phyloP scores from a whole-genome alignment of 2,113 vertebrate genomes.

The Nesoenas mayeri region DNA sequence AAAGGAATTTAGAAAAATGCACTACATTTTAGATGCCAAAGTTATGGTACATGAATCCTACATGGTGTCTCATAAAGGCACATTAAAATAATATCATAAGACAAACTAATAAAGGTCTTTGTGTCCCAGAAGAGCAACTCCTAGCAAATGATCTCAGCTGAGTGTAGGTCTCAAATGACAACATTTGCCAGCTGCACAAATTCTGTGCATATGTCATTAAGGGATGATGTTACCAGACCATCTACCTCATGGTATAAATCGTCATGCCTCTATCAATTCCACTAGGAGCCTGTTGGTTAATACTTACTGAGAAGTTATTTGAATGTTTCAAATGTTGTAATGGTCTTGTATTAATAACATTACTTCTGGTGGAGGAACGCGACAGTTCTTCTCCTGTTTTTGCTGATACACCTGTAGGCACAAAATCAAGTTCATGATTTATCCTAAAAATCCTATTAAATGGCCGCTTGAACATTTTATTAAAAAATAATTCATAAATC shows the following conservation, averaged over 20 bases:
- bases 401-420: not conserved
- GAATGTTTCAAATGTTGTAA: not conserved
- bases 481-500: not conserved
- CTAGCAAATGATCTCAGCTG: slow-evolving; percentile 33
- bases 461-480: not conserved
- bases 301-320: not conserved
- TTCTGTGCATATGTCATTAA: slow-evolving; percentile 1
- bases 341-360: not conserved
- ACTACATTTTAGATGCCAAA: not conserved
- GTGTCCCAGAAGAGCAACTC: slow-evolving; percentile 50
- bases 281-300: not conserved
- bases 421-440: not conserved
- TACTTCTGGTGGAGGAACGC: not conserved
- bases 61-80: slow-evolving; percentile 30
- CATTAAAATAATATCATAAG: slow-evolving; percentile 56
- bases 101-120: slow-evolving; percentile 53
- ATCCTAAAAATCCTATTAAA: not conserved
- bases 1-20: not conserved
- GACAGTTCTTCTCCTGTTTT: not conserved
- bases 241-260: not conserved
- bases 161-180: slow-evolving; percentile 27
- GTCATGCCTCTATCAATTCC: not conserved
- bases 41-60: slow-evolving; percentile 27
- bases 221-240: not conserved
- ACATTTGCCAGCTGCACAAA: slow-evolving; percentile 48